Percentiles rank a stretch among this genome's conserved stretches.
Evolutionary conservation across 1,140 invertebrate genomes (phyloP).

Genomic region (Globodera rostochiensis): DNA sequence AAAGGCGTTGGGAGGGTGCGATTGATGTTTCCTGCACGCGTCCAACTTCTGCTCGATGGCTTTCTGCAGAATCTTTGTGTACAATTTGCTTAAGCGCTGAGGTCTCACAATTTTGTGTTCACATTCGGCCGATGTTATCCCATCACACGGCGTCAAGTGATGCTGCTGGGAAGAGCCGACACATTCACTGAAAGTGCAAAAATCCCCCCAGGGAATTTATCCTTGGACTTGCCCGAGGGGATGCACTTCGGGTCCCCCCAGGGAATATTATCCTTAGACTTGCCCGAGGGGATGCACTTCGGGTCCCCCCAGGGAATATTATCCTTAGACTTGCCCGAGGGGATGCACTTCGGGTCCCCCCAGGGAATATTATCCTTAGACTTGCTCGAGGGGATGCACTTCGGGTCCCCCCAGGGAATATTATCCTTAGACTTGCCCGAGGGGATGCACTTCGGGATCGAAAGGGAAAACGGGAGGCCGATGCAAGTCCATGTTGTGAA

Average conservation of each 20-base stretch:
- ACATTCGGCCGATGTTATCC: neutral
- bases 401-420: neutral
- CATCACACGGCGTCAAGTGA: neutral
- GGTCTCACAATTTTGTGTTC: neutral
- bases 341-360: no score
- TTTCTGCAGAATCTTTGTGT: neutral
- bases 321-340: no score
- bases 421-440: constrained; percentile 8
- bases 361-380: no score
- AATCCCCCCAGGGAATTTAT: constrained; percentile 3
- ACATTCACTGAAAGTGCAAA: constrained; percentile 6
- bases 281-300: no score
- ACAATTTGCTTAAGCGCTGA: neutral
- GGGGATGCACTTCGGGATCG: constrained; percentile 28
- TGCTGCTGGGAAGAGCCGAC: neutral
- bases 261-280: no score
- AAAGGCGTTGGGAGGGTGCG: neutral
- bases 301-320: no score
- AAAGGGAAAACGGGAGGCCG: constrained; percentile 34
- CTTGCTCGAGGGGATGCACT: no score
- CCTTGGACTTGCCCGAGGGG: neutral
- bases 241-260: constrained; percentile 20
- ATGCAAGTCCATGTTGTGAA: constrained; percentile 45
- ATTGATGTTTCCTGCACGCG: neutral
- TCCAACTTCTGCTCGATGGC: neutral